phyloP scores from a whole-genome alignment of 2,797 vertebrate genomes.

The Ptychadena robeensis region DNA sequence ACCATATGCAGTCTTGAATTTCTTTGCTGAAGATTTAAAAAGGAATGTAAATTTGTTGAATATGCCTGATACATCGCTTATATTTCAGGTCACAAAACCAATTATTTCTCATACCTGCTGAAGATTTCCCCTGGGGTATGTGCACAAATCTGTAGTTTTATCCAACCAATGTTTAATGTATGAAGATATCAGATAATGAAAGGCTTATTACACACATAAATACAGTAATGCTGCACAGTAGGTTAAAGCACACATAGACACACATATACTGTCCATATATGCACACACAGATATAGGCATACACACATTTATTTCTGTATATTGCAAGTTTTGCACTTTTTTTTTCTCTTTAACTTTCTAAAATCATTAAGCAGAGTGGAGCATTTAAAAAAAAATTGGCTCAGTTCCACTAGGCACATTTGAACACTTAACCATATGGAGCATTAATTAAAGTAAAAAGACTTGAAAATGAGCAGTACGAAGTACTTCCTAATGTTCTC shows the following conservation, averaged over 20 bases:
- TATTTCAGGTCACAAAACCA: slow-evolving; percentile 59
- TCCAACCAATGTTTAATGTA: slow-evolving; percentile 51
- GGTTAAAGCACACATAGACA: slow-evolving; percentile 11
- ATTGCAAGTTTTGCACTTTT: slow-evolving; percentile 23
- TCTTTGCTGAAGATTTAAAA: slow-evolving; percentile 6
- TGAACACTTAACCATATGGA: slow-evolving; percentile 55
- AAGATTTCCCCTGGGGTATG: slow-evolving; percentile 51
- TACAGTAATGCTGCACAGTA: slow-evolving; percentile 24
- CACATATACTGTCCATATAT: slow-evolving; percentile 12
- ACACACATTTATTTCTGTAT: too few relatives aligned
- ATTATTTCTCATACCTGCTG: slow-evolving; percentile 51
- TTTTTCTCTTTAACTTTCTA: slow-evolving; percentile 39
- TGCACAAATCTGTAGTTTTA: slow-evolving; percentile 41
- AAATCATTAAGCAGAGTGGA: slow-evolving; percentile 23
- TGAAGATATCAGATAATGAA: slow-evolving; percentile 49
- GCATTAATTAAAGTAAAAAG: slow-evolving; percentile 57
- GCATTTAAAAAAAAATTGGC: slow-evolving; percentile 47
- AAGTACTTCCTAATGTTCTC: slow-evolving; percentile 38
- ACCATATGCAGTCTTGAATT: slow-evolving; percentile 8
- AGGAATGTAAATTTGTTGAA: slow-evolving; percentile 18
- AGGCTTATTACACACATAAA: slow-evolving; percentile 47
- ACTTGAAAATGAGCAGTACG: slow-evolving; percentile 50
- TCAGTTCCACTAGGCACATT: slow-evolving; percentile 45
- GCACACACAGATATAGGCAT: too few relatives aligned
- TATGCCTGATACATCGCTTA: slow-evolving; percentile 47